These are phyloP conservation scores for Peromyscus attwateri DNA, from an alignment of 2,797 vertebrate species.

Conservation along the genomic window DNA sequence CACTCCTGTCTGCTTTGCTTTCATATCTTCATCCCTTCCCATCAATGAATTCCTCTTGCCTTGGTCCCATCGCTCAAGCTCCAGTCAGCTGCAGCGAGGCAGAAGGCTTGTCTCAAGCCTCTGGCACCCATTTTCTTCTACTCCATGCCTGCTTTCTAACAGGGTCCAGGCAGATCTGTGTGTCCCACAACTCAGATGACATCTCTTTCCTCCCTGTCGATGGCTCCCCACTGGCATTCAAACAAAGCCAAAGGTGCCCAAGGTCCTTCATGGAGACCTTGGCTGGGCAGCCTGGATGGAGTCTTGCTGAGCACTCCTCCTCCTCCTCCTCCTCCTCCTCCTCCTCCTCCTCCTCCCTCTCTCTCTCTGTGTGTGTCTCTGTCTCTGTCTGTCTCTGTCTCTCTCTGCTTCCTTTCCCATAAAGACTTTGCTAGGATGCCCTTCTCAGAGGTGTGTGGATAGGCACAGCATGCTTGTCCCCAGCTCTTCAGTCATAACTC, in stretches of 20 bases:
- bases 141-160: neutral
- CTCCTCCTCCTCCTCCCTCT: neutral
- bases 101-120: neutral
- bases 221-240: neutral
- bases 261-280: neutral
- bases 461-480: neutral
- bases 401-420: neutral
- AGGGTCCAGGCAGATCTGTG: neutral
- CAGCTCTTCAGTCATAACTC: neutral
- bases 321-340: neutral
- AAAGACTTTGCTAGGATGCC: neutral
- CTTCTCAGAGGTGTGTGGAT: neutral
- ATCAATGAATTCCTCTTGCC: neutral
- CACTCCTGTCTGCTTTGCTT: neutral
- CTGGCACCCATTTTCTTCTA: neutral
- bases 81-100: neutral
- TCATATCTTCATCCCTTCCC: neutral
- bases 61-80: neutral
- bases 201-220: neutral
- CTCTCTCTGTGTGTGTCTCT: too few species aligned
- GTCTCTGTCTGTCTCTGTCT: neutral
- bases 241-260: neutral
- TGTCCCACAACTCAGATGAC: neutral
- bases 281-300: neutral
- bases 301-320: neutral